A percentile compares a stretch with the other conserved stretches of the same genome.
phyloP scores from a whole-genome alignment of 2,888 invertebrate genomes.

The Lacanobia oleracea region DNA sequence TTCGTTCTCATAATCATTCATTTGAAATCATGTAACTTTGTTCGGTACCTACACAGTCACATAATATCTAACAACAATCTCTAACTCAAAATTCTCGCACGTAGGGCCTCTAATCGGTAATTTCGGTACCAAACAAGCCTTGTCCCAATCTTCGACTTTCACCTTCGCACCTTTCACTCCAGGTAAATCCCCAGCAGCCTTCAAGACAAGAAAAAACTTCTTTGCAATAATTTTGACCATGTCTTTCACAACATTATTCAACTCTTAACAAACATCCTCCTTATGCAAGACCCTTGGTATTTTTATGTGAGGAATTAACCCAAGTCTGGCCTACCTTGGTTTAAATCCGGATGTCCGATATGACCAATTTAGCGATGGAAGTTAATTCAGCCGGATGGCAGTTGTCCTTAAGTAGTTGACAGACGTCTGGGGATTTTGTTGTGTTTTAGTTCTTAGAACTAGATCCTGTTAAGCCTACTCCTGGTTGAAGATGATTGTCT shows the following conservation, averaged over 20 bases:
- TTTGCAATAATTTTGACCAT: slow-evolving; percentile 3
- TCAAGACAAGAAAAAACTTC: slow-evolving; percentile 4
- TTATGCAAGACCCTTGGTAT: slow-evolving; percentile 35
- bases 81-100: slow-evolving; percentile 28
- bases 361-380: slow-evolving; percentile 49
- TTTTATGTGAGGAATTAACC: slow-evolving; percentile 38
- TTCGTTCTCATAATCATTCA: not conserved
- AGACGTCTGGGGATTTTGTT: slow-evolving; percentile 29
- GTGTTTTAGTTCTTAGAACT: not conserved
- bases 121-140: slow-evolving; percentile 25
- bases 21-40: not conserved
- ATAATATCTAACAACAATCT: not conserved
- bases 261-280: not conserved
- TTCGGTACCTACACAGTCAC: not conserved
- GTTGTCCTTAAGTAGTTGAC: slow-evolving; percentile 20
- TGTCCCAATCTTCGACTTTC: slow-evolving; percentile 46
- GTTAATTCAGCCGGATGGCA: slow-evolving; percentile 48
- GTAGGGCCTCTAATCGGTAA: slow-evolving; percentile 25
- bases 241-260: slow-evolving; percentile 41
- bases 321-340: slow-evolving; percentile 50
- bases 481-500: not conserved
- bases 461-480: not conserved
- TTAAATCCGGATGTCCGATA: slow-evolving; percentile 53
- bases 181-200: slow-evolving; percentile 45
- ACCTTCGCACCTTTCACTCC: slow-evolving; percentile 50